A percentile compares a stretch with the other conserved stretches of the same genome.
These are phyloP conservation scores for Megamerina dolium DNA, from an alignment of 2,888 invertebrate species.

Conservation along the genomic window DNA sequence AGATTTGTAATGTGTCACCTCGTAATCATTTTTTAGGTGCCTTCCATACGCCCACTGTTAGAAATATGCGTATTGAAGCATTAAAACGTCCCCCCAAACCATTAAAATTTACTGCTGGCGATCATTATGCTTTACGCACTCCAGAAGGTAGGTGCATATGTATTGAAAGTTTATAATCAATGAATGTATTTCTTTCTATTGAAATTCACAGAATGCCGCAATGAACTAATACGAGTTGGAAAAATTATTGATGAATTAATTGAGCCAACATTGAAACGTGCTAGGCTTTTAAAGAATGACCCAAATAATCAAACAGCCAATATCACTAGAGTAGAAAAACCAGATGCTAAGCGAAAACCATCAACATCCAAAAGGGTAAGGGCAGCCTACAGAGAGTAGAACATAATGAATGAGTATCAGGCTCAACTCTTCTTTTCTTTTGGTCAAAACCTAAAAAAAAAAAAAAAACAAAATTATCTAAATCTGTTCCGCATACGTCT, in stretches of 20 bases:
- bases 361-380: conserved; percentile 1
- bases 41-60: conserved; percentile 32
- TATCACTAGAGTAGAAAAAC: background rate
- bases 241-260: conserved; percentile 45
- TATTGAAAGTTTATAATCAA: background rate
- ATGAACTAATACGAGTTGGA: conserved; percentile 41
- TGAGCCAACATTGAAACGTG: conserved; percentile 29
- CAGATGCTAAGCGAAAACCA: background rate
- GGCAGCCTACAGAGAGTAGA: too few relatives aligned
- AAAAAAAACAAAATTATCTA: too few relatives aligned
- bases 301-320: conserved; percentile 18
- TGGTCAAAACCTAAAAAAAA: too few relatives aligned
- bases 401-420: too few relatives aligned
- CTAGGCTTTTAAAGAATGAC: conserved; percentile 12
- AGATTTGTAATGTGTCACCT: background rate
- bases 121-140: conserved; percentile 42
- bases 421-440: too few relatives aligned
- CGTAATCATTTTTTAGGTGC: conserved; percentile 22
- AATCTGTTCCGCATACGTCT: too few relatives aligned
- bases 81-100: conserved; percentile 22
- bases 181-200: background rate
- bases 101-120: conserved; percentile 34
- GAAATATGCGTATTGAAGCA: conserved; percentile 30
- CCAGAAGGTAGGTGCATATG: conserved; percentile 32
- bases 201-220: conserved; percentile 33